A percentile compares a stretch with the other conserved stretches of the same genome.
phyloP scores from a whole-genome alignment of 2,113 vertebrate species.

The Pampusana beccarii region DNA sequence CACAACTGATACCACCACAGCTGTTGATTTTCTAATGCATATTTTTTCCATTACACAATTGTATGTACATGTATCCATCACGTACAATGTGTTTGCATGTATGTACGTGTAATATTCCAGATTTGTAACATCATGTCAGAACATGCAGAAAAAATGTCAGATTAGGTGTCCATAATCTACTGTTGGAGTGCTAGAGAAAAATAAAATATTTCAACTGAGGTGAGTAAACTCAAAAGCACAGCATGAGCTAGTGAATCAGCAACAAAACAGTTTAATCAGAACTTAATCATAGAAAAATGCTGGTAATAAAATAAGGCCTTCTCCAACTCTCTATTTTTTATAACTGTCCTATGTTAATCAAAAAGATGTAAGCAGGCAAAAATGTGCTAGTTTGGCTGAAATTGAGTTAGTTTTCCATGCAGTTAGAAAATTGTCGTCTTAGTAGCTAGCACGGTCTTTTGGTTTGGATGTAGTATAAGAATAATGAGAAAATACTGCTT shows the following conservation, averaged over 20 bases:
- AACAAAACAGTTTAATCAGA: neutral
- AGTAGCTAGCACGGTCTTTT: too few relatives aligned
- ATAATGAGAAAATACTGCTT: too few relatives aligned
- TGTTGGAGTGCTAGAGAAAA: neutral
- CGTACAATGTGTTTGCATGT: neutral
- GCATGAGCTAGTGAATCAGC: neutral
- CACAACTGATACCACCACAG: neutral
- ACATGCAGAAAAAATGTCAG: neutral
- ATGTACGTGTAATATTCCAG: neutral
- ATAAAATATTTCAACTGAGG: neutral
- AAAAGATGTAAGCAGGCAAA: slow-evolving; percentile 1
- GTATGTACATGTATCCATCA: neutral
- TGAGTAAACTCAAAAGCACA: neutral
- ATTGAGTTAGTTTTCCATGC: too few relatives aligned
- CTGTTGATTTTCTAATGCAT: neutral
- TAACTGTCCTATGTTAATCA: neutral
- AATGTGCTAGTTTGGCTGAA: too few relatives aligned
- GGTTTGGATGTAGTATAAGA: too few relatives aligned
- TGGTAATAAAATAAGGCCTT: neutral
- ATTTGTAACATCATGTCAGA: neutral
- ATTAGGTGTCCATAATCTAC: neutral
- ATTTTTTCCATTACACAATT: neutral
- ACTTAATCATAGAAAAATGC: neutral
- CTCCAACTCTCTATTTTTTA: neutral
- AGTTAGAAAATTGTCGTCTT: too few relatives aligned